These are phyloP conservation scores for Onychostoma macrolepis DNA, from an alignment of 2,113 vertebrate genomes.

Conservation along the genomic window DNA sequence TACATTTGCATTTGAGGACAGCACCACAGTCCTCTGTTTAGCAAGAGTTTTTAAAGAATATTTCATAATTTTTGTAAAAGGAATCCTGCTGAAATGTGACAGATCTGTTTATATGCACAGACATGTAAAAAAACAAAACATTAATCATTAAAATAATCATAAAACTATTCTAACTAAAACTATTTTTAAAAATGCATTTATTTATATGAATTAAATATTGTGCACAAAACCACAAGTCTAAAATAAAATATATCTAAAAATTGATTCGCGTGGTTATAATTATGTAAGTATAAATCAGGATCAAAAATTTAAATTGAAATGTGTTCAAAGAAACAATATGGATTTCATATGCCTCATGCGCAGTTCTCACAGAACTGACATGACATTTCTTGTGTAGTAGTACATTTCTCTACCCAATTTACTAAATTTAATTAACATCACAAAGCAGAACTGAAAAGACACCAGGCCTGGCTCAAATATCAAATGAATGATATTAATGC, in stretches of 20 bases:
- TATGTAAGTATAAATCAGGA: not conserved
- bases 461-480: not conserved
- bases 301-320: not conserved
- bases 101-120: not conserved
- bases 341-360: not conserved
- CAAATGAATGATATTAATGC: not conserved
- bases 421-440: not conserved
- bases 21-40: not conserved
- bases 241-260: not conserved
- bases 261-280: not conserved
- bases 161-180: too few relatives aligned
- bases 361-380: not conserved
- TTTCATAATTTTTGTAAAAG: not conserved
- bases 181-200: too few relatives aligned
- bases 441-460: not conserved
- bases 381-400: not conserved
- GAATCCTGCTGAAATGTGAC: not conserved
- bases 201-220: too few relatives aligned
- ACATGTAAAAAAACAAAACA: not conserved
- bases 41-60: not conserved
- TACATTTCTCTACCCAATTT: not conserved
- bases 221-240: not conserved
- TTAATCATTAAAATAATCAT: too few relatives aligned
- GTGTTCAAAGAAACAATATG: not conserved
- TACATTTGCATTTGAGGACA: not conserved